phyloP scores from a whole-genome alignment of 2,113 vertebrate genomes.

The Phodopus roborovskii region DNA sequence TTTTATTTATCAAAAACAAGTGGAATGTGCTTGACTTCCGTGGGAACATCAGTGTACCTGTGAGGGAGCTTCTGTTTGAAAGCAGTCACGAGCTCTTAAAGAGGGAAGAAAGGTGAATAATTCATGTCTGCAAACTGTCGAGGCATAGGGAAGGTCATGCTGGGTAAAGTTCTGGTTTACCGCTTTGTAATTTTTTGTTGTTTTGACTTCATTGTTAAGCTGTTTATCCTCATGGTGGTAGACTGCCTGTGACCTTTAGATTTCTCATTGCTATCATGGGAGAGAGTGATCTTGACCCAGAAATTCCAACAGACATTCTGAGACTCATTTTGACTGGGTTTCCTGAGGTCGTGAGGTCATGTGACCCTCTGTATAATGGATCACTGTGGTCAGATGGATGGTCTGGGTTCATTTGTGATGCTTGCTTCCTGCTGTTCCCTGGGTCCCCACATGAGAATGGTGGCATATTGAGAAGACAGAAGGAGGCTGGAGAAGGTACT shows the following conservation, averaged over 20 bases:
- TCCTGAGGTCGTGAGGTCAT: background rate
- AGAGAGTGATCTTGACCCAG: background rate
- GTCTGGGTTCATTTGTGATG: background rate
- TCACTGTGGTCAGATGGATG: background rate
- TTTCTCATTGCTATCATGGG: background rate
- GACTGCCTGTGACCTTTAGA: slow-evolving; percentile 16
- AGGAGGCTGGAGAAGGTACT: slow-evolving; percentile 1
- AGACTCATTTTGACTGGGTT: background rate
- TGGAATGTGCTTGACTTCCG: slow-evolving; percentile 16
- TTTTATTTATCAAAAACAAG: slow-evolving; percentile 29
- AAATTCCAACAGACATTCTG: background rate
- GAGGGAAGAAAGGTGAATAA: slow-evolving; percentile 36
- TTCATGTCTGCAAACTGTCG: background rate
- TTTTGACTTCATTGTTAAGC: slow-evolving; percentile 3
- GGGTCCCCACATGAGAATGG: background rate
- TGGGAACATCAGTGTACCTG: background rate
- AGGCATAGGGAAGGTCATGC: background rate
- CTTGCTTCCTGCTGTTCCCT: background rate
- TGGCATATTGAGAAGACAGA: background rate
- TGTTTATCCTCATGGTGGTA: background rate
- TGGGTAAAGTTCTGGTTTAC: background rate
- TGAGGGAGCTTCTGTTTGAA: slow-evolving; percentile 31
- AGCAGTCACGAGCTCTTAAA: background rate
- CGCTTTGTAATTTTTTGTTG: slow-evolving; percentile 28
- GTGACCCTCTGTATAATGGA: background rate